Percentiles rank a stretch among this genome's conserved stretches.
phyloP scores from a whole-genome alignment of 2,113 vertebrate species.

The Leptocoma aspasia region DNA sequence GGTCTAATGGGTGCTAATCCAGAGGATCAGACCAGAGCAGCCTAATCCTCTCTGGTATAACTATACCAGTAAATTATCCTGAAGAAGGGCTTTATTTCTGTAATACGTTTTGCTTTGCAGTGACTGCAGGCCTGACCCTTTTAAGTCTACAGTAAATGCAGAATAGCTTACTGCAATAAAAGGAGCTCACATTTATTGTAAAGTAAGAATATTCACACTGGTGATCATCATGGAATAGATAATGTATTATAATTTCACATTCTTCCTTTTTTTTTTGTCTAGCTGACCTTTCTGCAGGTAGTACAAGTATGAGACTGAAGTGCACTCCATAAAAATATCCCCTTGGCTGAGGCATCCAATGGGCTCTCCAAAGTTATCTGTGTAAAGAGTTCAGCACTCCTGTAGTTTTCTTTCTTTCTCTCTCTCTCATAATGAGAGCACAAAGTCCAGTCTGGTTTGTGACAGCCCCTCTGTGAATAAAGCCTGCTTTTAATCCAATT shows the following conservation, averaged over 20 bases:
- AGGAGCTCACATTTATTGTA: neutral
- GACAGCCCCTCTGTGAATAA: neutral
- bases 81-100: neutral
- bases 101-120: neutral
- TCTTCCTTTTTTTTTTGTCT: neutral
- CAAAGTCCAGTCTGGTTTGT: neutral
- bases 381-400: neutral
- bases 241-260: neutral
- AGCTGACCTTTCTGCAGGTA: neutral
- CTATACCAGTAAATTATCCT: conserved; percentile 6
- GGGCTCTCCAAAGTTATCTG: neutral
- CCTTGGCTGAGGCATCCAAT: neutral
- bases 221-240: neutral
- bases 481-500: neutral
- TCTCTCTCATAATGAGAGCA: neutral
- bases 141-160: neutral
- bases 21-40: neutral
- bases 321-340: neutral
- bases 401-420: neutral
- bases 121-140: conserved; percentile 5
- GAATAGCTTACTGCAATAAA: neutral
- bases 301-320: neutral
- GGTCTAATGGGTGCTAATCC: neutral
- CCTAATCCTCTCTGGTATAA: neutral
- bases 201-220: neutral